Conservation (phyloP, 2,888 invertebrate genomes). For the Carterocephalus palaemon region DNA sequence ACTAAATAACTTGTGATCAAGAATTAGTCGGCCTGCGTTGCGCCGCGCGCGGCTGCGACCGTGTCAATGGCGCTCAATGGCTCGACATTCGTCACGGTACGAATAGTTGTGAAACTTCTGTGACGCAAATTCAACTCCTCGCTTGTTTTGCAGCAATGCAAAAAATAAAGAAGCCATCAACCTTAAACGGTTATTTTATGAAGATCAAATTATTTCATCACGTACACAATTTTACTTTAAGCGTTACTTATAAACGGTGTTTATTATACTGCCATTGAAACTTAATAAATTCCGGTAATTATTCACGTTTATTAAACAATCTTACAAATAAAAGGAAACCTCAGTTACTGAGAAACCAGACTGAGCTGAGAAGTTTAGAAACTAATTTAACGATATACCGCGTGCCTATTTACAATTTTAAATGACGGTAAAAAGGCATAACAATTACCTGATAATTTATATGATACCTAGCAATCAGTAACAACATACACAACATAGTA, state of each 20-base stretch:
- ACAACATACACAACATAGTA: no score
- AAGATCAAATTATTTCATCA: slow-evolving; percentile 3
- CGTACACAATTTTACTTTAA: neutral
- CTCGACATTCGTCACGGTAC: slow-evolving; percentile 43
- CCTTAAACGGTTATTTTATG: slow-evolving; percentile 7
- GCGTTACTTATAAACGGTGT: neutral
- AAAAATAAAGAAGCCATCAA: slow-evolving; percentile 9
- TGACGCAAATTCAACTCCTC: slow-evolving; percentile 41
- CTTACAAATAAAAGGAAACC: no score
- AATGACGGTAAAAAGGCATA: no score
- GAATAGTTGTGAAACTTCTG: slow-evolving; percentile 41
- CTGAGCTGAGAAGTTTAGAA: no score
- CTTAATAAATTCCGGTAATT: neutral
- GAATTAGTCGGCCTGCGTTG: no score
- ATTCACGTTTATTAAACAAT: no score
- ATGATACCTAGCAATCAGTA: no score
- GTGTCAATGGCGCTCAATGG: slow-evolving; percentile 39
- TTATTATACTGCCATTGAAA: no score
- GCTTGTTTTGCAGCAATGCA: slow-evolving; percentile 31
- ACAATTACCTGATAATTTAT: no score
- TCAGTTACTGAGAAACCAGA: no score
- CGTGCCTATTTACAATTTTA: no score
- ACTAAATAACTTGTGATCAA: slow-evolving; percentile 27
- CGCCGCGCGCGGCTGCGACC: slow-evolving; percentile 28
- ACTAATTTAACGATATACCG: no score